phyloP scores from a whole-genome alignment of 2,888 invertebrate genomes.

The Chaetogeoica ovagalla region DNA sequence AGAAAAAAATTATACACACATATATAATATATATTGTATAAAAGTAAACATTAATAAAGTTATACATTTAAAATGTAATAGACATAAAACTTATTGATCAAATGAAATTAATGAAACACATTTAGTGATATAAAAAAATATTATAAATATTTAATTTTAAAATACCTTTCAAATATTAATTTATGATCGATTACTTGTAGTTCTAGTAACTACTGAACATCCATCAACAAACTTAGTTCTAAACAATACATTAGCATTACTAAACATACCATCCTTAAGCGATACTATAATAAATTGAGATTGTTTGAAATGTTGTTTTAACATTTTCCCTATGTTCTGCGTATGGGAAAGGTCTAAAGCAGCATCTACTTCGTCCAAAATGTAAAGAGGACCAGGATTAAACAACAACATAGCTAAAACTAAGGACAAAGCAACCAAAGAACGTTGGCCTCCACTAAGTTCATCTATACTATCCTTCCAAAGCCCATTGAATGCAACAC shows the following conservation, averaged over 20 bases:
- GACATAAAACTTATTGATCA: too few relatives aligned
- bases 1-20: too few relatives aligned
- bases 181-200: constrained; percentile 56
- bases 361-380: constrained; percentile 98
- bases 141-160: too few relatives aligned
- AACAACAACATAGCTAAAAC: constrained; percentile 95
- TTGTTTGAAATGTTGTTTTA: constrained; percentile 83
- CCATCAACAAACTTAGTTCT: constrained; percentile 94
- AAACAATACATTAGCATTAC: constrained; percentile 96
- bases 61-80: too few relatives aligned
- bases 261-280: constrained; percentile 98
- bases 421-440: constrained; percentile 92
- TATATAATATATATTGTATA: too few relatives aligned
- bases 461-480: constrained; percentile 97
- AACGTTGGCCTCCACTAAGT: constrained; percentile 94
- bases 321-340: constrained; percentile 96
- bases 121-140: too few relatives aligned
- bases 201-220: constrained; percentile 82
- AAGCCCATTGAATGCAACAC: constrained; percentile 84
- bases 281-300: constrained; percentile 98
- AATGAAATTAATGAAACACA: too few relatives aligned
- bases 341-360: constrained; percentile 97
- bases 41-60: too few relatives aligned
- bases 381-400: constrained; percentile 97
- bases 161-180: background rate